These are phyloP conservation scores for Uria lomvia DNA, from an alignment of 2,113 vertebrate species.

Conservation along the genomic window DNA sequence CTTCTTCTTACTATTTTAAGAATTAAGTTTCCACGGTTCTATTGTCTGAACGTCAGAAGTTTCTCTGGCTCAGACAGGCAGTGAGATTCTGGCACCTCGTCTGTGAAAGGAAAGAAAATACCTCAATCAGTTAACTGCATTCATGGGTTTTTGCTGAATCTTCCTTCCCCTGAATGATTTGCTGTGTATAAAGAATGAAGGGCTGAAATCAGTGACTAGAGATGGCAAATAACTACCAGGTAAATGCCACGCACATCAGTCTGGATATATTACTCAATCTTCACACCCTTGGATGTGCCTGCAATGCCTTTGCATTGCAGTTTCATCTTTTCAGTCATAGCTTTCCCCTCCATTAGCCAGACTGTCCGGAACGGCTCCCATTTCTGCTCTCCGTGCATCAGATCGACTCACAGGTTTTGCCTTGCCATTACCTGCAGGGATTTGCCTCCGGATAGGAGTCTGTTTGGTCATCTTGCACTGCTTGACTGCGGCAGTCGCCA, in stretches of 20 bases:
- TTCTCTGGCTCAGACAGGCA: background rate
- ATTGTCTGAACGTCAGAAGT: background rate
- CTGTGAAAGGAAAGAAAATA: background rate
- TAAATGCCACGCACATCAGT: background rate
- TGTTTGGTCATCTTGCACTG: background rate
- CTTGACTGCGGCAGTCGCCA: background rate
- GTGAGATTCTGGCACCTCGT: background rate
- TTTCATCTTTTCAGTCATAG: background rate
- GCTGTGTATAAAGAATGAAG: background rate
- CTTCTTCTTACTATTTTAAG: background rate
- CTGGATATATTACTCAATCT: background rate
- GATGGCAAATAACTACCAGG: background rate
- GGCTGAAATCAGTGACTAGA: background rate
- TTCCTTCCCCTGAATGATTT: background rate
- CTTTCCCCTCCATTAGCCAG: background rate
- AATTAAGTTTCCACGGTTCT: background rate
- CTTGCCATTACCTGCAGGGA: background rate
- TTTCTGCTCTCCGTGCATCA: background rate
- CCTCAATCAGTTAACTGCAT: background rate
- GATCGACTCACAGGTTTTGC: background rate
- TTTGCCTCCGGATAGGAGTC: background rate
- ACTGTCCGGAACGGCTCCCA: fast-evolving
- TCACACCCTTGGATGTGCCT: background rate
- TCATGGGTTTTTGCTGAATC: background rate
- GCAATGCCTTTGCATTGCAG: background rate